Evolutionary conservation across 2,888 invertebrate species (phyloP), one percentile per base, ranked within the genome.

Genomic region (Apodemia zela): DNA sequence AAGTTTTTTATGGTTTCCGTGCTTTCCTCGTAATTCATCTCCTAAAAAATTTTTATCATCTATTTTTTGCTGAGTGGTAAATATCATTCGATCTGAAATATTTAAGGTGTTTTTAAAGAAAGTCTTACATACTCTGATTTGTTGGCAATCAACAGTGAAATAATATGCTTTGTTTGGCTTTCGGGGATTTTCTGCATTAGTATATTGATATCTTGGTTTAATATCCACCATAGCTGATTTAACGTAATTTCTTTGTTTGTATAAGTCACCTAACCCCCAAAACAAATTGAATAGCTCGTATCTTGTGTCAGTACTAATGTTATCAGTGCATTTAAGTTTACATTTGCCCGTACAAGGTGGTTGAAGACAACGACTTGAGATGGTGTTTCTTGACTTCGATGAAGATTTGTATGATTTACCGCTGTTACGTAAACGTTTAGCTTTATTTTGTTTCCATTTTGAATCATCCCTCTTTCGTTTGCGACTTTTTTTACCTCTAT

Each of bases 31-130:
- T 29, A 42, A n/a, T 17, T 62, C 62, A 11, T 29, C 33, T n/a
- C 6, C 5, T 13, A 15, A 21, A 45, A 62, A 45, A 1, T 25
- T 29, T n/a, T 21, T 45, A 13, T 47, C 25, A 42, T 60, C 60
- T 10, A 33, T 57, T 58, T 60, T 58, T 21, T 15, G 15, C 33
- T 64, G 35, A 10, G 47, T 25, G 4, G 62, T 65, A 45, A 21
- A 33, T 60, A 65, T 60, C 63, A 61, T 61, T 13, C 29, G 7
- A n/a, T 60, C 47, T 17, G 60, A 13, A 7, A 60, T 47, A 25
- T 60, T 29, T 3, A 60, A n/a, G 4, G 60, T 60, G 18, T 2
- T n/a, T 17, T n/a, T 47, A 60, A 49, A 49, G n/a, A 60, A 60
- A n/a, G 47, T 47, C 15, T 29, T 29, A 47, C 47, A 47, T n/a